Evolutionary conservation across 2,113 vertebrate genomes (phyloP), one percentile per base, ranked within the genome.

Genomic region (Tretioscincus oriximinensis): DNA sequence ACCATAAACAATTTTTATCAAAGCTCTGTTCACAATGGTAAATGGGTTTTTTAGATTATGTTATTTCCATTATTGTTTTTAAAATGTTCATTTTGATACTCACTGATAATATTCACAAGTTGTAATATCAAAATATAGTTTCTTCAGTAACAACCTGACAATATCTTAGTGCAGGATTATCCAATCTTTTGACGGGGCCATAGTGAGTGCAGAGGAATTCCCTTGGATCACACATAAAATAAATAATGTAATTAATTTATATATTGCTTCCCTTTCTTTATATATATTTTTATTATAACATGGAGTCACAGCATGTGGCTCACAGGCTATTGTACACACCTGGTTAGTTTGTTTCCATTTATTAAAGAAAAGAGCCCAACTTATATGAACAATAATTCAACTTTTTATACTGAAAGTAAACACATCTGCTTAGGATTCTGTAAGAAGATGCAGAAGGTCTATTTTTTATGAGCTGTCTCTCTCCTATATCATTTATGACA

Each of bases 361-460:
- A n/a, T 45, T 45, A 14, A 66, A 81, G 70, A 51, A 18, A 21
- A 9, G 11, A 65, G 11, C 8, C 47, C 22, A 35, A 47, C 41
- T 20, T 65, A 61, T 66, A 61, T 9, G 73, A 49, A 28, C 69
- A 51, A 73, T 28, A 51, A n/a, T 72, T 73, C 60, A 64, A 31
- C 28, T 49, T 72, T 11, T 80, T 80, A 60, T 73, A 73, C 70
- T 65, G 41, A 65, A 35, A 61, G 29, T 28, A 81, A 49, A 49
- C 70, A 81, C 64, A 71, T 73, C 51, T 81, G 71, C 61, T 66
- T 73, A 73, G 71, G 63, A 66, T 29, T 66, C 1, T n/a, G 71
- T 41, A 31, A 81, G 71, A 81, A 73, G 73, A 66, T 81, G 79
- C 61, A 73, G 61, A 66, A 81, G 31, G 71, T 51, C 73, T 81